These are phyloP conservation scores for Dicycla oo DNA, from an alignment of 2,888 invertebrate genomes.

Conservation along the genomic window DNA sequence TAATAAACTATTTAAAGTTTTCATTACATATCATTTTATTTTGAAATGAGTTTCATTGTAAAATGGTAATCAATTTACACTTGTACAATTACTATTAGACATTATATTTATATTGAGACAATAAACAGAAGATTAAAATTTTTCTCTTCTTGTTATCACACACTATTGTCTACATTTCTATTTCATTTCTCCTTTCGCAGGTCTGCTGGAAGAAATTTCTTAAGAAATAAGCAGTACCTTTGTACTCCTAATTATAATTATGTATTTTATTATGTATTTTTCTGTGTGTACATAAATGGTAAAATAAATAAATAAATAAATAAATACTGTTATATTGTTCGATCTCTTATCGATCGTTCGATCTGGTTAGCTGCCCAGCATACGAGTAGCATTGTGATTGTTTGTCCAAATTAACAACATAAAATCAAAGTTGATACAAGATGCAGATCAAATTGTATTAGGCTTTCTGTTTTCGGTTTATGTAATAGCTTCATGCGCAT, in stretches of 20 bases:
- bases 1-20: not conserved
- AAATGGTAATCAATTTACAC: not conserved
- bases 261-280: too few relatives aligned
- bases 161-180: too few relatives aligned
- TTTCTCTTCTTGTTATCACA: too few relatives aligned
- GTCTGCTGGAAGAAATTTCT: too few relatives aligned
- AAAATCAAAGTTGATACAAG: not conserved
- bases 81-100: not conserved
- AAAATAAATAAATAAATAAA: too few relatives aligned
- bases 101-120: not conserved
- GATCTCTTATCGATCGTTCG: too few relatives aligned
- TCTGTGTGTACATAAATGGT: too few relatives aligned
- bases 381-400: not conserved
- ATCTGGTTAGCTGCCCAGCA: not conserved
- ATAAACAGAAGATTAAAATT: not conserved
- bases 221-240: too few relatives aligned
- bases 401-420: not conserved
- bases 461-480: not conserved
- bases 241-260: too few relatives aligned
- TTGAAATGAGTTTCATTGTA: not conserved
- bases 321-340: not conserved
- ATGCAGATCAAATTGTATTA: not conserved
- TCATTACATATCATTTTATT: constrained; percentile 3
- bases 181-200: too few relatives aligned
- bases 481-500: not conserved